Evolutionary conservation across 2,113 vertebrate species (phyloP).

Genomic region (Myotis brandtii): DNA sequence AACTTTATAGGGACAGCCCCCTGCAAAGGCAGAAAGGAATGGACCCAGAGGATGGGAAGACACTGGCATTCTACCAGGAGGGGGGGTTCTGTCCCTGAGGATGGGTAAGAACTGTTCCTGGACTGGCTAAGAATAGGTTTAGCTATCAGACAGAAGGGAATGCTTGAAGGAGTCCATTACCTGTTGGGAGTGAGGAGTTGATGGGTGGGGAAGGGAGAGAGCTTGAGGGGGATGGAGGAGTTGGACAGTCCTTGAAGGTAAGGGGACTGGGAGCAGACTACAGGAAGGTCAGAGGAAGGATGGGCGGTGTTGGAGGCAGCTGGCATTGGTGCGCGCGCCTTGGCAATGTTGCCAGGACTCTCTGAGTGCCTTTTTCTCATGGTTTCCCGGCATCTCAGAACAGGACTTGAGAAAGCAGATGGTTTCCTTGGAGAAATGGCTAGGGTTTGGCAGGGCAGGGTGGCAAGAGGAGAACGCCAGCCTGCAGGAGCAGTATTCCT

Average conservation of each 20-base stretch:
- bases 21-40: not conserved
- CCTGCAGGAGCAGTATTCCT: not conserved
- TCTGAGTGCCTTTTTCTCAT: not conserved
- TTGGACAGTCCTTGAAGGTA: not conserved
- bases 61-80: not conserved
- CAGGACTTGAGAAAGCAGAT: constrained; percentile 61
- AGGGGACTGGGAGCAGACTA: not conserved
- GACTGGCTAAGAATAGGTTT: not conserved
- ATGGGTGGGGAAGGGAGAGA: not conserved
- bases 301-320: not conserved
- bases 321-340: not conserved
- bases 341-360: not conserved
- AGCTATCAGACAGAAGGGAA: not conserved
- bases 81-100: not conserved
- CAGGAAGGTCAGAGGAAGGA: not conserved
- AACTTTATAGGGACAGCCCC: not conserved
- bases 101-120: not conserved
- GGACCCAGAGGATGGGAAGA: not conserved
- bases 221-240: not conserved
- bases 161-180: not conserved
- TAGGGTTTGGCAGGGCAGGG: not conserved
- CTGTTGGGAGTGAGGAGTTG: not conserved
- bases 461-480: constrained; percentile 14
- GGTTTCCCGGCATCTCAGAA: constrained; percentile 28
- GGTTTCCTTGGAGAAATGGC: constrained; percentile 30